These are phyloP conservation scores for Melanotaenia duboulayi DNA, from an alignment of 2,113 vertebrate species.

Conservation along the genomic window DNA sequence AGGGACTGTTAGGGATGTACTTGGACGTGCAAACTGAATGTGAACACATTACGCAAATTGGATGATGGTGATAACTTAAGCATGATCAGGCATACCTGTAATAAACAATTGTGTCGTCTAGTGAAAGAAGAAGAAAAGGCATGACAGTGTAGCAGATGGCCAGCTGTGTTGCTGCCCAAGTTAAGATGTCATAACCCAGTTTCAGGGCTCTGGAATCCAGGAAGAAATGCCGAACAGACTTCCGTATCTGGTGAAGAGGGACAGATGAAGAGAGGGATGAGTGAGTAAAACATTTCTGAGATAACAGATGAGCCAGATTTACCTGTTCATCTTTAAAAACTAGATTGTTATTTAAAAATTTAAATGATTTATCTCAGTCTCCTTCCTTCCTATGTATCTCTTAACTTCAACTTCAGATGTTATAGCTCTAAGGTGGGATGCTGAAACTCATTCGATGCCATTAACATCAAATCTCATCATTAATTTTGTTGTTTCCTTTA, in stretches of 20 bases:
- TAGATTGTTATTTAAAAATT: no score
- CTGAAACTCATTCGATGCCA: no score
- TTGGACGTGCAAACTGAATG: no score
- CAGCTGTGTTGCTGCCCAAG: constrained; percentile 83
- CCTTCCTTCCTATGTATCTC: no score
- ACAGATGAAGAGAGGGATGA: background rate
- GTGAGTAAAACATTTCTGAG: background rate
- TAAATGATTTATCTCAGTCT: no score
- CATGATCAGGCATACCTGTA: constrained; percentile 72
- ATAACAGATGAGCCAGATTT: background rate
- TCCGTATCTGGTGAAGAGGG: constrained; percentile 70
- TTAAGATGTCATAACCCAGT: constrained; percentile 78
- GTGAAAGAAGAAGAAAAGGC: constrained; percentile 83
- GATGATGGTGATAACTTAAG: background rate
- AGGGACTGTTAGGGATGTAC: no score
- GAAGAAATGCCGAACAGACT: constrained; percentile 77
- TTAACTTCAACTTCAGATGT: no score
- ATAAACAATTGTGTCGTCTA: constrained; percentile 74
- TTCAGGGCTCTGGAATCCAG: constrained; percentile 68
- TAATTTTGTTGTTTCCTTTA: no score
- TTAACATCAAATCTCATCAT: no score
- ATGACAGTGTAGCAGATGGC: constrained; percentile 84
- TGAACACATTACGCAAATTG: background rate
- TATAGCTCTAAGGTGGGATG: no score
- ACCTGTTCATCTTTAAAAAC: no score